These are phyloP conservation scores for Eulemur rufifrons DNA, from an alignment of 2,113 vertebrate species.

Conservation along the genomic window DNA sequence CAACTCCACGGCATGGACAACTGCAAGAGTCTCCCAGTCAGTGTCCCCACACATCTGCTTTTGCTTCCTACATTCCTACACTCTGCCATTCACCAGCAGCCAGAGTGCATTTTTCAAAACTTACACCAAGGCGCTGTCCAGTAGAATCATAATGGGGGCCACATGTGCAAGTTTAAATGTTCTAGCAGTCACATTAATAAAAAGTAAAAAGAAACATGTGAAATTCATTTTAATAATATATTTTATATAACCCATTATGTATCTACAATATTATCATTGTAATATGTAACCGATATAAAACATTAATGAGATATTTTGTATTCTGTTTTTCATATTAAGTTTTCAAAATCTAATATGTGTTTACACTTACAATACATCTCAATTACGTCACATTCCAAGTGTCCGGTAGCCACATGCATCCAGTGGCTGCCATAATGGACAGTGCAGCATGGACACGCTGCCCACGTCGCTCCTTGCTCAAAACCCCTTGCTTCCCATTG, in stretches of 20 bases:
- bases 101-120: background rate
- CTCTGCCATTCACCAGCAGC: background rate
- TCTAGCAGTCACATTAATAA: conserved; percentile 5
- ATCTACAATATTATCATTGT: background rate
- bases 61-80: background rate
- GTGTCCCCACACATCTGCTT: background rate
- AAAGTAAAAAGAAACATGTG: background rate
- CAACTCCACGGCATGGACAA: background rate
- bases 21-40: background rate
- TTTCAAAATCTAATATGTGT: background rate
- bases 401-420: background rate
- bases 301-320: background rate
- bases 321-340: background rate
- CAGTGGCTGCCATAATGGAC: background rate
- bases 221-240: conserved; percentile 7
- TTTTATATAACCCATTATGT: background rate
- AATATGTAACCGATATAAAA: background rate
- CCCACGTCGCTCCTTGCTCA: background rate
- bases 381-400: background rate
- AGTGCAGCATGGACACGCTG: background rate
- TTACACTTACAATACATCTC: background rate
- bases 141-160: background rate
- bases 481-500: background rate
- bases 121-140: background rate
- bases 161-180: background rate